phyloP scores from a whole-genome alignment of 2,888 invertebrate genomes.

The Dromius quadrimaculatus region DNA sequence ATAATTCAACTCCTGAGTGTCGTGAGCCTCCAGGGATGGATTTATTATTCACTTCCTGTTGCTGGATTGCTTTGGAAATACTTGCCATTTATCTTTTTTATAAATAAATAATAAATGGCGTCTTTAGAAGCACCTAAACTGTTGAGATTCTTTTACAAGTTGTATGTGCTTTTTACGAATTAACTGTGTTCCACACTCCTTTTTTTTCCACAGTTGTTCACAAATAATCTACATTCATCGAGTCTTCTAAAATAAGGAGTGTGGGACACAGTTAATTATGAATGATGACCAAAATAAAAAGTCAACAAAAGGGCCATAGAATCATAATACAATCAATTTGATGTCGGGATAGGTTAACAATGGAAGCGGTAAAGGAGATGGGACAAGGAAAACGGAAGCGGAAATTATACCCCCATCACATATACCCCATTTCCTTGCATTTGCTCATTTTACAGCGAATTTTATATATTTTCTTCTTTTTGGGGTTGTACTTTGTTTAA shows the following conservation, averaged over 20 bases:
- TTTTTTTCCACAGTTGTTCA: too few species aligned
- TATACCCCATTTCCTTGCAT: background rate
- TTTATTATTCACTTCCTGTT: slow-evolving; percentile 27
- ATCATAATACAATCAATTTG: slow-evolving; percentile 21
- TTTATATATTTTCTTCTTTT: background rate
- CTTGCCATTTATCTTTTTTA: slow-evolving; percentile 6
- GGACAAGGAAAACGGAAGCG: slow-evolving; percentile 1
- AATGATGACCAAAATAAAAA: too few species aligned
- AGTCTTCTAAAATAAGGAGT: too few species aligned
- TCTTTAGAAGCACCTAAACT: background rate
- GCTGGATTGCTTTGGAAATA: slow-evolving; percentile 26
- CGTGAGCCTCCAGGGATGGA: background rate
- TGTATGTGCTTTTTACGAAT: background rate
- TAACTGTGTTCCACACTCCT: too few species aligned
- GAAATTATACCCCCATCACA: slow-evolving; percentile 12
- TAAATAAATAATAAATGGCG: slow-evolving; percentile 12
- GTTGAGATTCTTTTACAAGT: too few species aligned
- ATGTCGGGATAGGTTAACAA: too few species aligned
- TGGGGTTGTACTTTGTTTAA: too few species aligned
- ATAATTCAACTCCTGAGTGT: slow-evolving; percentile 6
- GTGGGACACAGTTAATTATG: too few species aligned
- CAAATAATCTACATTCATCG: too few species aligned
- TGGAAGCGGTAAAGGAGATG: too few species aligned
- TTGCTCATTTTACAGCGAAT: background rate
- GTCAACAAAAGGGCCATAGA: slow-evolving; percentile 13